Evolutionary conservation across 2,113 vertebrate species (phyloP).

Genomic region (Chloropsis hardwickii): DNA sequence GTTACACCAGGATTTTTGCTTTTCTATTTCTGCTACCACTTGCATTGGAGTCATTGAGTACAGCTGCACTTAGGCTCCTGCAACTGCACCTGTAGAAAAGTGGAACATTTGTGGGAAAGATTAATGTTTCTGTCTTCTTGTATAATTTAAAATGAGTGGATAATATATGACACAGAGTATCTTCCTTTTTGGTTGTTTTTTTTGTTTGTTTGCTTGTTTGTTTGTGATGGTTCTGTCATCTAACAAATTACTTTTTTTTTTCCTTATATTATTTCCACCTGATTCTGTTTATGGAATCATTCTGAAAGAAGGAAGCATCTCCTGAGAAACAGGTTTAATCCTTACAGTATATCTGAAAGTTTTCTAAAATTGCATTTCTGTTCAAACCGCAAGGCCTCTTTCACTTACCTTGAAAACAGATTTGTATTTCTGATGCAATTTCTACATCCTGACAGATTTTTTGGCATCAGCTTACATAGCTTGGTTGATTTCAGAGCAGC

Average conservation of each 20-base stretch:
- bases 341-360: not conserved
- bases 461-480: not conserved
- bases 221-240: not conserved
- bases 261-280: not conserved
- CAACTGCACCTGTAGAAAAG: not conserved
- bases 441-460: not conserved
- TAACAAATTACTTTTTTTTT: not conserved
- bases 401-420: not conserved
- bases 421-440: not conserved
- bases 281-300: not conserved
- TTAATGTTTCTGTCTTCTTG: not conserved
- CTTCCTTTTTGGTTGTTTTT: not conserved
- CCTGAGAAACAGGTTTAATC: not conserved
- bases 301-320: not conserved
- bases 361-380: not conserved
- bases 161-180: not conserved
- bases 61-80: not conserved
- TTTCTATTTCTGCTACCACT: not conserved
- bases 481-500: not conserved
- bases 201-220: not conserved
- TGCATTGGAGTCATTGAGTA: not conserved
- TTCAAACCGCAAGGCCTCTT: not conserved
- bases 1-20: not conserved
- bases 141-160: not conserved
- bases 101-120: not conserved